Percentiles rank a stretch among this genome's conserved stretches.
phyloP scores from a whole-genome alignment of 2,888 invertebrate genomes.

The Mantis religiosa region DNA sequence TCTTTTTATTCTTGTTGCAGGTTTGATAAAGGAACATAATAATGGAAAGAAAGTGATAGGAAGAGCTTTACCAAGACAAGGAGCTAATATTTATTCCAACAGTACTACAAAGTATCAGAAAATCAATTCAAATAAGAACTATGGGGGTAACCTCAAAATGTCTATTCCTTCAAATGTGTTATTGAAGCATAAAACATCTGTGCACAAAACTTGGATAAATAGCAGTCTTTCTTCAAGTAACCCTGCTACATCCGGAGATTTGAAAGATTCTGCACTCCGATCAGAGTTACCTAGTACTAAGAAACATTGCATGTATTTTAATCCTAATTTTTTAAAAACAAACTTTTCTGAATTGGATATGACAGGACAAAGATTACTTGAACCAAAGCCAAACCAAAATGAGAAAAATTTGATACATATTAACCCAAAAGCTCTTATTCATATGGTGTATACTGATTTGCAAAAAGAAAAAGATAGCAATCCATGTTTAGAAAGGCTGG shows the following conservation, averaged over 20 bases:
- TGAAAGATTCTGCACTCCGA: neutral
- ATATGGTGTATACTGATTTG: neutral
- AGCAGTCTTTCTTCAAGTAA: neutral
- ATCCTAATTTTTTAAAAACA: neutral
- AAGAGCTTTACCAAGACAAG: neutral
- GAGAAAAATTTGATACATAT: slow-evolving; percentile 17
- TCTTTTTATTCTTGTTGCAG: neutral
- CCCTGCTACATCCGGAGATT: neutral
- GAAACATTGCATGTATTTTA: neutral
- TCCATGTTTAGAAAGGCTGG: neutral
- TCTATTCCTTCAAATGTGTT: neutral
- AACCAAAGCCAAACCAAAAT: neutral
- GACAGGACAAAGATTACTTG: neutral
- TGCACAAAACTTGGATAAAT: neutral
- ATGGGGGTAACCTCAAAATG: neutral
- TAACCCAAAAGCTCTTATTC: slow-evolving; percentile 21
- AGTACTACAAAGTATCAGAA: neutral
- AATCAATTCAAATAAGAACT: neutral
- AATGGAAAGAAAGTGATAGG: neutral
- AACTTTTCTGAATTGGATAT: neutral
- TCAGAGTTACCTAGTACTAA: neutral
- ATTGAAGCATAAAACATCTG: neutral
- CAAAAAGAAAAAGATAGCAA: neutral
- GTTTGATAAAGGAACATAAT: neutral
- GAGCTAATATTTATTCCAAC: neutral